Percentiles rank a stretch among this genome's conserved stretches.
Conservation (phyloP, 2,888 invertebrate genomes). For the Dugesia japonica region DNA sequence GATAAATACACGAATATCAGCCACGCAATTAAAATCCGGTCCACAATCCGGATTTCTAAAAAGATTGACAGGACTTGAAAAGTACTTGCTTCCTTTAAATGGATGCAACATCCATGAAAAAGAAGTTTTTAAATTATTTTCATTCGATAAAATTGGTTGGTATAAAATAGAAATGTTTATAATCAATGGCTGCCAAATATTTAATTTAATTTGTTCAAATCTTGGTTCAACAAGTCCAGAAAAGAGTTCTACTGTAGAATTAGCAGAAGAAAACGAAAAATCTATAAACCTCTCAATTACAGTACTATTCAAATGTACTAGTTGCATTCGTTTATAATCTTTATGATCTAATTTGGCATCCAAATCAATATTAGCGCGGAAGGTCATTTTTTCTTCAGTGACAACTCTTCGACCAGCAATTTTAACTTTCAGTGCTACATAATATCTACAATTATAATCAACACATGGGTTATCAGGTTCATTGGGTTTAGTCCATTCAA, state of each 20-base stretch:
- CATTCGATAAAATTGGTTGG: not conserved
- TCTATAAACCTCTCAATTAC: not conserved
- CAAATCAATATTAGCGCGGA: conserved; percentile 1
- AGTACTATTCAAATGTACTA: not conserved
- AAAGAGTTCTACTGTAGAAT: not conserved
- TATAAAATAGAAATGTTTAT: conserved; percentile 23
- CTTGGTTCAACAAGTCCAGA: conserved; percentile 22
- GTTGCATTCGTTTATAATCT: not conserved
- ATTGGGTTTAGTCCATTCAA: conserved; percentile 24
- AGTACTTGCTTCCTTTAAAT: not conserved
- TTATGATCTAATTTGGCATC: conserved; percentile 10
- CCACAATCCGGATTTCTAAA: conserved; percentile 29
- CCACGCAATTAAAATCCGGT: conserved; percentile 8
- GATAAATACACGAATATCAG: conserved; percentile 20
- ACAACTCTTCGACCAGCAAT: conserved; percentile 20
- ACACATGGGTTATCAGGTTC: not conserved
- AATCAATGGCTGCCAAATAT: conserved; percentile 27
- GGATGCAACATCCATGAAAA: conserved; percentile 26
- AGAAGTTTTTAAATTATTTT: not conserved
- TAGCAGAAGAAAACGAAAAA: not conserved
- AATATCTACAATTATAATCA: conserved; percentile 7
- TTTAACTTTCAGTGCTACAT: conserved; percentile 10
- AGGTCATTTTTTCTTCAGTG: not conserved
- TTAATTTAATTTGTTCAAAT: conserved; percentile 11
- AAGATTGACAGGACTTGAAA: not conserved